Evolutionary conservation across 1,140 invertebrate species (phyloP).

Genomic region (Eumeta japonica): DNA sequence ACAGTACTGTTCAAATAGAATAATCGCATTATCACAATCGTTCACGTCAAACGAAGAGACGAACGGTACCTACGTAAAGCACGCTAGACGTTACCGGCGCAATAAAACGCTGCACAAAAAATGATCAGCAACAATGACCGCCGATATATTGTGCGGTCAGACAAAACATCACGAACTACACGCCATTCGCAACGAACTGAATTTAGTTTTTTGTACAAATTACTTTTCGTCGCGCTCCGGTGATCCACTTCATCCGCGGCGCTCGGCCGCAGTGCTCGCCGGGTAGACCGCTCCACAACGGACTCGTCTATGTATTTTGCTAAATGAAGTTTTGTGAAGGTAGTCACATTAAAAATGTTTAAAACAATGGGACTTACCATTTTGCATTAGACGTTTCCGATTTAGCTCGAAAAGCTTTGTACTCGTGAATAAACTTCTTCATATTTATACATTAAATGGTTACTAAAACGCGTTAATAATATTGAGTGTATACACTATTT

Average conservation of each 20-base stretch:
- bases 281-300: no score
- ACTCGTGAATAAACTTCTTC: constrained; percentile 48
- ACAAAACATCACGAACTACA: constrained; percentile 54
- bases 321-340: no score
- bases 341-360: no score
- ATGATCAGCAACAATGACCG: constrained; percentile 48
- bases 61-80: constrained; percentile 12
- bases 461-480: no score
- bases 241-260: constrained; percentile 48
- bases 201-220: constrained; percentile 57
- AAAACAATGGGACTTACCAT: no score
- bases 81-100: constrained; percentile 48
- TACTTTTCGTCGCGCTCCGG: constrained; percentile 54
- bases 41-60: constrained; percentile 7
- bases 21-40: not conserved
- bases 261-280: constrained; percentile 23
- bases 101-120: constrained; percentile 41
- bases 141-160: constrained; percentile 54
- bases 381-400: constrained; percentile 29
- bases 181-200: constrained; percentile 51
- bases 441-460: constrained; percentile 18
- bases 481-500: no score
- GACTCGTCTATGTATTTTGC: no score
- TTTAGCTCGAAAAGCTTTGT: constrained; percentile 28
- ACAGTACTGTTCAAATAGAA: not conserved